These are phyloP conservation scores for Oryzias curvinotus DNA, from an alignment of 2,113 vertebrate species.

Conservation along the genomic window DNA sequence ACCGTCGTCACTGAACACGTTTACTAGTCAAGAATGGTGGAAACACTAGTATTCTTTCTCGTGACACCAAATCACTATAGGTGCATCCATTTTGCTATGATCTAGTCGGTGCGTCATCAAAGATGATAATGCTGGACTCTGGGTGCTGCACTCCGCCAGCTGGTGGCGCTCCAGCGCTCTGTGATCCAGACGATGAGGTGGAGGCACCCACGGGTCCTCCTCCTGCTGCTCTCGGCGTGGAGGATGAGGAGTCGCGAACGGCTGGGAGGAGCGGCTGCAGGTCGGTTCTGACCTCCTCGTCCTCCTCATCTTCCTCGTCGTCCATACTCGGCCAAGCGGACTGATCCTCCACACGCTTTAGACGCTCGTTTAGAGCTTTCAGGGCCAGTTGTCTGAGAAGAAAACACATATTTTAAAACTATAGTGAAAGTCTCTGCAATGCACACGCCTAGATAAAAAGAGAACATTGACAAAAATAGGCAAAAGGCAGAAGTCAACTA, in stretches of 20 bases:
- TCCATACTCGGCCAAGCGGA: constrained; percentile 97
- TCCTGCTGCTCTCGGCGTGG: constrained; percentile 39
- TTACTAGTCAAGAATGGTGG: constrained; percentile 45
- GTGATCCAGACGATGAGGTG: constrained; percentile 35
- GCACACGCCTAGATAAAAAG: no score
- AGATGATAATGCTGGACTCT: constrained; percentile 92
- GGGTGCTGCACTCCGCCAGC: constrained; percentile 60
- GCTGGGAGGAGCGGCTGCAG: constrained; percentile 72
- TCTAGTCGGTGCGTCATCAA: constrained; percentile 85
- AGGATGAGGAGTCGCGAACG: constrained; percentile 55
- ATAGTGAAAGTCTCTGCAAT: background rate
- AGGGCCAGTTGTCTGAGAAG: constrained; percentile 89
- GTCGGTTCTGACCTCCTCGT: constrained; percentile 83
- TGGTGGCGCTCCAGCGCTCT: constrained; percentile 54
- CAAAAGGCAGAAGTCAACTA: no score
- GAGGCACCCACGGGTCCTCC: constrained; percentile 55
- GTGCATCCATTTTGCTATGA: constrained; percentile 74
- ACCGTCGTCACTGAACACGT: constrained; percentile 32
- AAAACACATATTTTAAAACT: background rate
- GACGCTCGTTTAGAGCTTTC: constrained; percentile 94
- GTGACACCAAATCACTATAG: constrained; percentile 33
- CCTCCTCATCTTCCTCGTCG: constrained; percentile 88
- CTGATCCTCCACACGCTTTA: constrained; percentile 95
- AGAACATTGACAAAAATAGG: no score
- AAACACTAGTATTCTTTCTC: constrained; percentile 35